Base-by-base conservation (phyloP, 2,888 invertebrate genomes). In the Molorchus minor region DNA sequence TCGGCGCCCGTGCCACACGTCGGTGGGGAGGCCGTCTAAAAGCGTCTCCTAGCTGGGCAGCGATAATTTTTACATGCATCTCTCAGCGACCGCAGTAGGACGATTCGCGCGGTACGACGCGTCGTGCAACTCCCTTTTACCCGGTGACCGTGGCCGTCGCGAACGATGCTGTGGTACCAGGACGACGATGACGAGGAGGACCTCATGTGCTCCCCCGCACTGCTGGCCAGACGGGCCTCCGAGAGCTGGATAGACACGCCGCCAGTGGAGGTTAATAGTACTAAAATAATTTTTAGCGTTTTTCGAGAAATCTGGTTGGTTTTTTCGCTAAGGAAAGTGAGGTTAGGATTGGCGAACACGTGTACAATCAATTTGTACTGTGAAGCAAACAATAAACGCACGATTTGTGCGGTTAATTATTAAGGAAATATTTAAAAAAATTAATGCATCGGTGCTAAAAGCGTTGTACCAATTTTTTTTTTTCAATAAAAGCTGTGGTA, bases 211-310 rank as follows among this genome's bases (percentile, higher is more conserved):
- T 93, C 93, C 74, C 94, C 94, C 66, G 94, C 94, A 61, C 85
- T 94, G 65, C 86, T 94, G 82, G 93, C 94, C 61, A 84, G 94
- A 67, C 84, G 94, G 69, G 94, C 94, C 46, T 92, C 92, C 15
- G 93, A 93, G 80, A 93, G 93, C 79, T 94, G 94, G 93, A 94
- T 94, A 72, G 90, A 91, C 74, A 90, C 92, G 68, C 93, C 93
- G 79, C 93, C 93, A 47, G 87, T 90, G 61, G 93, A 94, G 93
- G 93, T 93, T 12, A 38, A 29, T 47, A n/a, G n/a, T n/a, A n/a
- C n/a, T n/a, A n/a, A n/a, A n/a, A n/a, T n/a, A n/a, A n/a, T n/a
- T n/a, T n/a, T n/a, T n/a, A n/a, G n/a, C n/a, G n/a, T n/a, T n/a
- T n/a, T n/a, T n/a, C n/a, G n/a, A n/a, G n/a, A n/a, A n/a, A n/a